A percentile compares a stretch with the other conserved stretches of the same genome.
Conservation (phyloP, 2,113 vertebrate genomes). For the Toxostoma redivivum region DNA sequence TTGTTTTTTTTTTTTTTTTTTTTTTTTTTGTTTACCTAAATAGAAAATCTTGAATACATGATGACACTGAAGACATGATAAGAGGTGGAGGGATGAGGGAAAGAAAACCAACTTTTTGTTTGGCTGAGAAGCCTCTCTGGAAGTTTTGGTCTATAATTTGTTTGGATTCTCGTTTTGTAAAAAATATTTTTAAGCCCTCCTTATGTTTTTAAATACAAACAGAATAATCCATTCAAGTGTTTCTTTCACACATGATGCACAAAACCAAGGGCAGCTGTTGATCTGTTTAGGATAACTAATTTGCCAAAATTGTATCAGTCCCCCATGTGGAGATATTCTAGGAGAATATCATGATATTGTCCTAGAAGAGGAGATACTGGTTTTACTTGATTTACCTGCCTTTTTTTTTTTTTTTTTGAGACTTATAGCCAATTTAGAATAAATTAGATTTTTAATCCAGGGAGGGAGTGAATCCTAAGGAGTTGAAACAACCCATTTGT, state of each 20-base stretch:
- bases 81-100: background rate
- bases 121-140: background rate
- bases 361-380: background rate
- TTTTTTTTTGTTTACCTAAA: background rate
- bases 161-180: background rate
- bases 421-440: background rate
- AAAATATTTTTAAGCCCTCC: background rate
- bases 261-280: background rate
- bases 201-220: background rate
- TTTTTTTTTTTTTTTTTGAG: background rate
- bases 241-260: background rate
- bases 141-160: background rate
- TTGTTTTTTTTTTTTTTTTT: background rate
- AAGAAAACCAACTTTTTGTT: background rate
- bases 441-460: no score
- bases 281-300: background rate
- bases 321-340: background rate
- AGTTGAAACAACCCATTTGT: background rate
- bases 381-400: background rate
- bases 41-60: background rate
- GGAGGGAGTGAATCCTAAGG: background rate
- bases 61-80: background rate
- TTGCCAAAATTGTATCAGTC: background rate
- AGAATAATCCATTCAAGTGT: background rate
- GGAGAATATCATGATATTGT: background rate